Evolutionary conservation across 1,140 invertebrate species (phyloP).

Genomic region (Leptinotarsa defecta): DNA sequence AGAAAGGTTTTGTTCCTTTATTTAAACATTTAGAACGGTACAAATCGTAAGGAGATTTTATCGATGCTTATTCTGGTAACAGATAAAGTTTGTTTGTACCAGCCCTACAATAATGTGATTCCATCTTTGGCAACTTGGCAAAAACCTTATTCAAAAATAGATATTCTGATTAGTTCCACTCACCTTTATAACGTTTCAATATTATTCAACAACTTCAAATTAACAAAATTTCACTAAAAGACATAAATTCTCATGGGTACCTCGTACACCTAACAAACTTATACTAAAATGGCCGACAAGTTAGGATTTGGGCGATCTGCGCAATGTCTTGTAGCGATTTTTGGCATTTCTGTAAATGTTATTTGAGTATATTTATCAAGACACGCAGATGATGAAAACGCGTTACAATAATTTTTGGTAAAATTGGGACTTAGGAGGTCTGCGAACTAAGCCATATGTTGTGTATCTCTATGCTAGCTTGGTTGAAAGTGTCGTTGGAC

Average conservation of each 20-base stretch:
- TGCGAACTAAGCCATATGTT: background rate
- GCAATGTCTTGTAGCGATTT: background rate
- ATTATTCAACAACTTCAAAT: background rate
- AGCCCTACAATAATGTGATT: background rate
- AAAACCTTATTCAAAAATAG: background rate
- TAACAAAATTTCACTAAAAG: background rate
- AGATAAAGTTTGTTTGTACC: background rate
- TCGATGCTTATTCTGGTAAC: background rate
- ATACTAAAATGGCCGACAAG: background rate
- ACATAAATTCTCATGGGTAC: background rate
- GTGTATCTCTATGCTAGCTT: no score
- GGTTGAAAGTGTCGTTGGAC: no score
- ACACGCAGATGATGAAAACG: background rate
- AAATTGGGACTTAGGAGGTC: background rate
- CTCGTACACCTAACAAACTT: background rate
- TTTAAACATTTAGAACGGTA: background rate
- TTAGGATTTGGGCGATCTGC: background rate
- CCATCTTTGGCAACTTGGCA: background rate
- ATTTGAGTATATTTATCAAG: background rate
- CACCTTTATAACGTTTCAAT: background rate
- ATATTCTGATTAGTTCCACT: background rate
- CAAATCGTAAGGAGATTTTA: background rate
- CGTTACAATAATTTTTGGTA: background rate
- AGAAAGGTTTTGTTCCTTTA: background rate
- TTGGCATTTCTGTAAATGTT: background rate